phyloP scores from a whole-genome alignment of 1,140 invertebrate genomes.

The Venustaconcha ellipsiformis region DNA sequence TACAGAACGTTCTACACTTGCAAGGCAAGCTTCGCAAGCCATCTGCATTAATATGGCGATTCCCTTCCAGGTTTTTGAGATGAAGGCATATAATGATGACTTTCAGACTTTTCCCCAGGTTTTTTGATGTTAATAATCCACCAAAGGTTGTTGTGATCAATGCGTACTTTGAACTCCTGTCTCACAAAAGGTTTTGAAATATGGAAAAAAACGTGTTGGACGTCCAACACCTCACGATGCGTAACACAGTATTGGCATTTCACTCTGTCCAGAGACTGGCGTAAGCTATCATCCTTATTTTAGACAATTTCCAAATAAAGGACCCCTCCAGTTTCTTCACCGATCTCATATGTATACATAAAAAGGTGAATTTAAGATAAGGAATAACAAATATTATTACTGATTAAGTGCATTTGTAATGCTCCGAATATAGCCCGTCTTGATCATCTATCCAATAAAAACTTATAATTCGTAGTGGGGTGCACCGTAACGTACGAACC shows the following conservation, averaged over 20 bases:
- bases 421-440: too few relatives aligned
- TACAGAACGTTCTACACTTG: not conserved
- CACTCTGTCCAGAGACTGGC: constrained; percentile 9
- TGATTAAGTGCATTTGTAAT: too few relatives aligned
- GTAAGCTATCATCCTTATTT: constrained; percentile 14
- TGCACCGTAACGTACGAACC: too few relatives aligned
- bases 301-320: constrained; percentile 7
- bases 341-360: constrained; percentile 14
- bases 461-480: too few relatives aligned
- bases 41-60: constrained; percentile 16
- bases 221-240: constrained; percentile 1
- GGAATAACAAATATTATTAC: too few relatives aligned
- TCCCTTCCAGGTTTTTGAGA: constrained; percentile 2
- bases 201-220: constrained; percentile 2
- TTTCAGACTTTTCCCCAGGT: constrained; percentile 1
- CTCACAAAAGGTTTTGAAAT: constrained; percentile 18
- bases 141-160: constrained; percentile 2
- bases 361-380: not conserved
- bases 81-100: constrained; percentile 3
- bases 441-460: too few relatives aligned
- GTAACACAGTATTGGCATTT: constrained; percentile 16
- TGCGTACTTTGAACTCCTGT: constrained; percentile 6
- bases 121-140: constrained; percentile 16
- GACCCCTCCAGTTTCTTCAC: constrained; percentile 5
- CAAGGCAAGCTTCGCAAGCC: not conserved